A percentile compares a stretch with the other conserved stretches of the same genome.
Conservation (phyloP, 2,797 vertebrate species). For the Lycodopsis pacificus region DNA sequence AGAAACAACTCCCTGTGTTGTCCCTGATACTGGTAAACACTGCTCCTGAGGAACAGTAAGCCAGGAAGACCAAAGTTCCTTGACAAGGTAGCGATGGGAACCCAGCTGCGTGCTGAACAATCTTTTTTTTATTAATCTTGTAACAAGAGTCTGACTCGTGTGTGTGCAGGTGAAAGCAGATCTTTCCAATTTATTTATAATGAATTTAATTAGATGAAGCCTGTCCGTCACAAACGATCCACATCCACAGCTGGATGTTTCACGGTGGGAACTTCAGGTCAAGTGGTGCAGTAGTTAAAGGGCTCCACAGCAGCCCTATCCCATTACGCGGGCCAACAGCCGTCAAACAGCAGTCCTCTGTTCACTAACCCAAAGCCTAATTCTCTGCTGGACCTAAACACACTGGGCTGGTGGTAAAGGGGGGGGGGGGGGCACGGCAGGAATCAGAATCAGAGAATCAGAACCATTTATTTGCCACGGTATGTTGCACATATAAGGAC, state of each 20-base stretch:
- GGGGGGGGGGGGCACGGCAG: conserved; percentile 41
- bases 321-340: conserved; percentile 70
- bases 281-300: conserved; percentile 67
- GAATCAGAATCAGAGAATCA: too few relatives aligned
- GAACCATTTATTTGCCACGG: too few relatives aligned
- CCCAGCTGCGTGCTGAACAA: conserved; percentile 15
- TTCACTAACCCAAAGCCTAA: conserved; percentile 52
- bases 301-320: conserved; percentile 65
- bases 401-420: conserved; percentile 31
- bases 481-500: too few relatives aligned
- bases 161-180: conserved; percentile 8
- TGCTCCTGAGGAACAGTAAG: conserved; percentile 28
- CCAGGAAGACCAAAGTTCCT: conserved; percentile 39
- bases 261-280: conserved; percentile 65
- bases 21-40: conserved; percentile 49
- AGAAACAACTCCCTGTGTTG: conserved; percentile 52
- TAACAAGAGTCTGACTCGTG: background rate
- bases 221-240: conserved; percentile 58
- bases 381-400: conserved; percentile 50
- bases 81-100: conserved; percentile 28
- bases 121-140: conserved; percentile 10
- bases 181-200: conserved; percentile 33
- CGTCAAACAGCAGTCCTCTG: conserved; percentile 69
- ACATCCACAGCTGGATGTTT: conserved; percentile 67
- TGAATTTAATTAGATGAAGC: conserved; percentile 32